Percentiles rank a stretch among this genome's conserved stretches.
phyloP scores from a whole-genome alignment of 1,140 invertebrate genomes.

The Drosophila teissieri region DNA sequence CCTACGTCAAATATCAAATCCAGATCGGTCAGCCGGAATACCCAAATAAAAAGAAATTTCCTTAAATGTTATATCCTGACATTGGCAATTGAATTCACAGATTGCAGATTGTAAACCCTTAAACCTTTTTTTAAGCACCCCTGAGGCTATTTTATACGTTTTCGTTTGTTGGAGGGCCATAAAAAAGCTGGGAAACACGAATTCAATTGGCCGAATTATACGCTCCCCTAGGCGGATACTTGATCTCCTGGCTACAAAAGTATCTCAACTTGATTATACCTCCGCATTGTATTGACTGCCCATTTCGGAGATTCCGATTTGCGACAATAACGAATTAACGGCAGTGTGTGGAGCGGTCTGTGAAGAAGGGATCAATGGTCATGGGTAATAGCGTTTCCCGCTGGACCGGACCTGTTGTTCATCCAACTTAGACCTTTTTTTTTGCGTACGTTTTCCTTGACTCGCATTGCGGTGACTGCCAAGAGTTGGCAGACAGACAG shows the following conservation, averaged over 20 bases:
- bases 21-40: background rate
- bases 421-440: slow-evolving; percentile 65
- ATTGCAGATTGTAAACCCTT: slow-evolving; percentile 30
- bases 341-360: slow-evolving; percentile 46
- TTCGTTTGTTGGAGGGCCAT: slow-evolving; percentile 11
- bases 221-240: slow-evolving; percentile 16
- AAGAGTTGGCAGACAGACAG: slow-evolving; percentile 51
- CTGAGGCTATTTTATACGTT: slow-evolving; percentile 4
- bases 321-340: slow-evolving; percentile 79
- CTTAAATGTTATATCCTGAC: slow-evolving; percentile 9
- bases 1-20: background rate
- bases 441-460: slow-evolving; percentile 1
- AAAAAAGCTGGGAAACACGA: slow-evolving; percentile 42
- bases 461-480: slow-evolving; percentile 30
- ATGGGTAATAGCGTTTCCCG: slow-evolving; percentile 37
- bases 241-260: slow-evolving; percentile 38
- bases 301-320: slow-evolving; percentile 28
- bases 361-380: slow-evolving; percentile 30
- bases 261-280: slow-evolving; percentile 62
- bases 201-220: slow-evolving; percentile 70
- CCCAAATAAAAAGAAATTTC: slow-evolving; percentile 13
- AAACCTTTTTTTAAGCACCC: slow-evolving; percentile 15
- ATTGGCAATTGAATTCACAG: slow-evolving; percentile 30
- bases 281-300: slow-evolving; percentile 30
- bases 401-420: slow-evolving; percentile 48